Evolutionary conservation across 2,113 vertebrate genomes (phyloP), one percentile per base, ranked within the genome.

Genomic region (Syngnathoides biaculeatus): DNA sequence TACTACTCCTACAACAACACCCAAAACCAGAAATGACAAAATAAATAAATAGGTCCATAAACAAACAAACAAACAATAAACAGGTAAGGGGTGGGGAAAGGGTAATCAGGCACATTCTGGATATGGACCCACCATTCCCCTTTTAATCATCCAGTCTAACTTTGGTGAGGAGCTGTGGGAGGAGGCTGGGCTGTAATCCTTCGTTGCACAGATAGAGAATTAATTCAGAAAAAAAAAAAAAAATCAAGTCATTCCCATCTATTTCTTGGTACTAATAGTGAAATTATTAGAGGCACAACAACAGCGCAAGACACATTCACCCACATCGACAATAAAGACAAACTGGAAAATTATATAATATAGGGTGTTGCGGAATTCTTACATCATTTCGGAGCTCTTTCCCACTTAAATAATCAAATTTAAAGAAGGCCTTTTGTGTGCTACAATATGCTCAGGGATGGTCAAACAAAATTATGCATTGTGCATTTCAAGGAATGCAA

Each of bases 111-210:
- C 8, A 24, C 61, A 63, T 42, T 45, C 47, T 56, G 58, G 45
- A 65, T n/a, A 64, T 59, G 75, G 50, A 85, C 92, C 86, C 90
- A 93, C 92, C 92, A 93, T 93, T 89, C 91, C 92, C 87, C 88
- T 90, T 73, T 89, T 88, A 78, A 91, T 77, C 92, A 93, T 92
- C 92, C 91, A 93, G 64, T 90, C 87, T 89, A 91, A 89, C 75
- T 90, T 90, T 79, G 91, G 90, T 2, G 91, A 92, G 53, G 88
- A 88, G 89, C 90, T 84, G 75, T 81, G 68, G 75, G 80, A 83
- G 71, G 88, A 88, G 76, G 84, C 85, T 65, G 84, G 84, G 78
- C 77, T 89, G 72, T 72, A 80, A 12, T 86, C 90, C 92, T 93
- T 92, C 56, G 79, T 64, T 64, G 74, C 47, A 86, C 75, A 84